Conservation (phyloP, 2,797 vertebrate species). For the Poecile montanus region DNA sequence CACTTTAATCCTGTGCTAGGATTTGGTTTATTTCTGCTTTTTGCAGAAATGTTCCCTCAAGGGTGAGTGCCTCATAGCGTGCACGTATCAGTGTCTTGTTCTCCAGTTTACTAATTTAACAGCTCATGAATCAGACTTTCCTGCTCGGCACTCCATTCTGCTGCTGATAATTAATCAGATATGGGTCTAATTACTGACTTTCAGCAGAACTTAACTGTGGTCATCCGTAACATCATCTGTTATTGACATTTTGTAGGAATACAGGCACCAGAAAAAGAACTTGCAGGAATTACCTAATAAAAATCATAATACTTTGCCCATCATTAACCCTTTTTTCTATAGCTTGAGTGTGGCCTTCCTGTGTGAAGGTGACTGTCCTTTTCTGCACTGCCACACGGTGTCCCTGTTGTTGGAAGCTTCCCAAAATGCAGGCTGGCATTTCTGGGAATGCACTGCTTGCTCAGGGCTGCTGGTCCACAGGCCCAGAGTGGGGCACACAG, state of each 20-base stretch:
- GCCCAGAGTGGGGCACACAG: neutral
- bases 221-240: slow-evolving; percentile 27
- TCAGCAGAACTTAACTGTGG: slow-evolving; percentile 66
- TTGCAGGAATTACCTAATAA: neutral
- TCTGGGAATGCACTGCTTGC: neutral
- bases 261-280: neutral
- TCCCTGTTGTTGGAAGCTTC: neutral
- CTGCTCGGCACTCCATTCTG: slow-evolving; percentile 54
- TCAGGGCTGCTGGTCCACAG: neutral
- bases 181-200: slow-evolving; percentile 63
- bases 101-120: slow-evolving; percentile 63
- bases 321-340: neutral
- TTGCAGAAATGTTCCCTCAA: neutral
- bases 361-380: neutral
- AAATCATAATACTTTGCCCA: neutral
- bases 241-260: slow-evolving; percentile 34
- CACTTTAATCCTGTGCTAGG: neutral
- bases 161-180: slow-evolving; percentile 73
- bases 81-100: neutral
- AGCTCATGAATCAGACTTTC: slow-evolving; percentile 68
- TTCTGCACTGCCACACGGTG: neutral
- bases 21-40: slow-evolving; percentile 9
- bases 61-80: neutral
- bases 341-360: neutral
- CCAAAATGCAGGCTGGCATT: neutral